Percentiles rank a stretch among this genome's conserved stretches.
Evolutionary conservation across 2,888 invertebrate genomes (phyloP).

Genomic region (Mesoligia furuncula): DNA sequence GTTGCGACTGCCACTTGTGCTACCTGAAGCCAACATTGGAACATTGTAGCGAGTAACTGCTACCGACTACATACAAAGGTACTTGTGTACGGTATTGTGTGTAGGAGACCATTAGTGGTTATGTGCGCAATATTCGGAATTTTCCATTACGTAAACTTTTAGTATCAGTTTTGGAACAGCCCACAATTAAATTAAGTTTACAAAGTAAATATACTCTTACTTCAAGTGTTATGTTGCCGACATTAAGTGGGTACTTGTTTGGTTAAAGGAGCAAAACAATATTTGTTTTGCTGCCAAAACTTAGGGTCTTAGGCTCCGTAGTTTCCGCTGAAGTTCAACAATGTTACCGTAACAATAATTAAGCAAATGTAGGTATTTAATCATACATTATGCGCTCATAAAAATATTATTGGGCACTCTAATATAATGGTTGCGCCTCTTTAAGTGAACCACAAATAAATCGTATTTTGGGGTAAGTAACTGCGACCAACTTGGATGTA

Average conservation of each 20-base stretch:
- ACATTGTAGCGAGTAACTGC: too few relatives aligned
- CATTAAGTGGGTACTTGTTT: conserved; percentile 22
- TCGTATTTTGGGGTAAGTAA: neutral
- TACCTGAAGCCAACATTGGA: too few relatives aligned
- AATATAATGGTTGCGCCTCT: neutral
- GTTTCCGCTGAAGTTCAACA: conserved; percentile 19
- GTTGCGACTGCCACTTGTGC: neutral
- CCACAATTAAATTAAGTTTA: conserved; percentile 21
- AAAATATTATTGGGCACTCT: neutral
- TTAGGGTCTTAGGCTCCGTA: neutral
- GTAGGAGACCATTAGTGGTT: neutral
- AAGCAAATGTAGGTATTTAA: conserved; percentile 1
- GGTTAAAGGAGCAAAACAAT: conserved; percentile 29
- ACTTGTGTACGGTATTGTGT: too few relatives aligned
- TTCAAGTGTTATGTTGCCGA: conserved; percentile 12
- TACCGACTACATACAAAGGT: neutral
- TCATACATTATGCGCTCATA: neutral
- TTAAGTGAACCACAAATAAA: neutral
- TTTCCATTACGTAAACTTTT: neutral
- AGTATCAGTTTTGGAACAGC: neutral
- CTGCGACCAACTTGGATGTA: neutral
- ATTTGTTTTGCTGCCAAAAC: conserved; percentile 29
- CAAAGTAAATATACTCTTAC: conserved; percentile 11
- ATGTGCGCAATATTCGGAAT: neutral
- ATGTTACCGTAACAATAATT: conserved; percentile 12